These are phyloP conservation scores for Epistrophella euchroma DNA, from an alignment of 2,888 invertebrate species.

Conservation along the genomic window DNA sequence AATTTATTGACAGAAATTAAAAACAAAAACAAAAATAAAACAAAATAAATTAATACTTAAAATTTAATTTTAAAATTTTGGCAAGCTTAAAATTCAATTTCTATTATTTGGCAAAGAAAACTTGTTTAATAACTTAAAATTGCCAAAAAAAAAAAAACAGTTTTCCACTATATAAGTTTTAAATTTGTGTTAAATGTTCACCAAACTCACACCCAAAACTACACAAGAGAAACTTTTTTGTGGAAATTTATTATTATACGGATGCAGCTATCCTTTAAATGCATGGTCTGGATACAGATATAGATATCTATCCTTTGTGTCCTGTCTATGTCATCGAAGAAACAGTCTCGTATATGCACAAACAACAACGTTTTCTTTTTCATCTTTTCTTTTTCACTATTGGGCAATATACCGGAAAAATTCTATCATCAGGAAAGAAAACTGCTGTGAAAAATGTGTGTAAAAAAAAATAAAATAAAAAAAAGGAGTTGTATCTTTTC, in stretches of 20 bases:
- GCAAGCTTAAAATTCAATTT: slow-evolving; percentile 1
- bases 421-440: slow-evolving; percentile 47
- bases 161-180: background rate
- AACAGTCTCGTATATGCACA: background rate
- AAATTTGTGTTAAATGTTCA: slow-evolving; percentile 16
- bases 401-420: slow-evolving; percentile 39
- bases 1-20: no score
- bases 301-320: slow-evolving; percentile 7
- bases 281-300: slow-evolving; percentile 7
- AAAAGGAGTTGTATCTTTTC: slow-evolving; percentile 55
- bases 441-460: slow-evolving; percentile 51
- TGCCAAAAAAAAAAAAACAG: background rate
- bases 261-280: slow-evolving; percentile 23
- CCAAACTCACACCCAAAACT: slow-evolving; percentile 11
- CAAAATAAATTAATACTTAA: background rate
- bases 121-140: slow-evolving; percentile 1
- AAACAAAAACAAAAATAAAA: no score
- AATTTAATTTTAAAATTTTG: background rate
- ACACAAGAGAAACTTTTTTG: slow-evolving; percentile 19
- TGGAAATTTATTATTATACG: slow-evolving; percentile 54
- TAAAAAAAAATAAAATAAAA: slow-evolving; percentile 18
- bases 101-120: slow-evolving; percentile 9
- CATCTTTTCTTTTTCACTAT: background rate
- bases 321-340: slow-evolving; percentile 36
- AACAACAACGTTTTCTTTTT: background rate